Percentiles rank a stretch among this genome's conserved stretches.
Evolutionary conservation across 2,113 vertebrate species (phyloP).

Genomic region (Dromiciops gliroides): DNA sequence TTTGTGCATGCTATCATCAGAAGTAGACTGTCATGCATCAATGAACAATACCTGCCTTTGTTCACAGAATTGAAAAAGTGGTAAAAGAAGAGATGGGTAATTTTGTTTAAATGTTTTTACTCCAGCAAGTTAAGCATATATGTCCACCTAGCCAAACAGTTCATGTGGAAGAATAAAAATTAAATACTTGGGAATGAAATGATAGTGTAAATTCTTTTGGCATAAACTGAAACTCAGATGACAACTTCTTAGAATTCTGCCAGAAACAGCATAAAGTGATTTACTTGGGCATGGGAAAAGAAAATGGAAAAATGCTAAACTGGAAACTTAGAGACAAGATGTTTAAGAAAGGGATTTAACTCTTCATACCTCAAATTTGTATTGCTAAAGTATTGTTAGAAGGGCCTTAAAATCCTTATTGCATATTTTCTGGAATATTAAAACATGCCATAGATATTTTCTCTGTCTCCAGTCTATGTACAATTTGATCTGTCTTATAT

Average conservation of each 20-base stretch:
- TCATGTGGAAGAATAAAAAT: background rate
- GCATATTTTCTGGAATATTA: background rate
- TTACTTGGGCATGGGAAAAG: background rate
- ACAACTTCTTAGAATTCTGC: background rate
- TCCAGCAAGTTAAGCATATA: background rate
- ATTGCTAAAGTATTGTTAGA: background rate
- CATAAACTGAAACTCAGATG: background rate
- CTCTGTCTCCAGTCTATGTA: background rate
- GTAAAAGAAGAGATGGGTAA: background rate
- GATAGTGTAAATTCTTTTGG: background rate
- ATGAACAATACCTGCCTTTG: background rate
- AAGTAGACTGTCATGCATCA: background rate
- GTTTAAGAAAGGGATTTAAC: background rate
- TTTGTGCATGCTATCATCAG: background rate
- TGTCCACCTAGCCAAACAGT: background rate
- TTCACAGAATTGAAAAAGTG: background rate
- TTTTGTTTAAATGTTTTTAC: background rate
- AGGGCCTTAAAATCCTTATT: background rate
- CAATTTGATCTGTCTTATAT: background rate
- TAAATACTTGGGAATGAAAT: background rate
- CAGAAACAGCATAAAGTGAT: background rate
- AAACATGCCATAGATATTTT: background rate
- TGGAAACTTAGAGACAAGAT: background rate
- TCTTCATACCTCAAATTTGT: background rate
- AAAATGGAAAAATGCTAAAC: background rate